phyloP scores from a whole-genome alignment of 2,113 vertebrate species.

The Barnardius zonarius region DNA sequence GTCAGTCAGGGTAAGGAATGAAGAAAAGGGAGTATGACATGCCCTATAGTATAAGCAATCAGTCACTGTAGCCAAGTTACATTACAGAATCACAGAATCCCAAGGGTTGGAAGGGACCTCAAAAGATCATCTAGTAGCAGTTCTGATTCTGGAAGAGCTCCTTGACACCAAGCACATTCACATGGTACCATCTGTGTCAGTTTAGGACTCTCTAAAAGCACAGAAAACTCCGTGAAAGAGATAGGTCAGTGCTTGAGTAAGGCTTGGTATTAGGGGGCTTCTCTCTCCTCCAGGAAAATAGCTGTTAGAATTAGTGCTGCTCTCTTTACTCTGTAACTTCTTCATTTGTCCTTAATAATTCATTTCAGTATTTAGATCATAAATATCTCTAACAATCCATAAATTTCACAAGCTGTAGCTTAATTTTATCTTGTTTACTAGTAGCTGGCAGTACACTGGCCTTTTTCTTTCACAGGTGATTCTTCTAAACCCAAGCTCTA shows the following conservation, averaged over 20 bases:
- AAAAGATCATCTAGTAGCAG: too few relatives aligned
- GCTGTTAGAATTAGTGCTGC: background rate
- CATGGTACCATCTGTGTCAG: background rate
- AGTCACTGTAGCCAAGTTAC: background rate
- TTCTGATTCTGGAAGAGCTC: background rate
- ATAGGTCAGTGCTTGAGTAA: background rate
- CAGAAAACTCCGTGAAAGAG: background rate
- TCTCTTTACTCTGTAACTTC: background rate
- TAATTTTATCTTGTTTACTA: background rate
- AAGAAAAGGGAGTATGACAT: background rate
- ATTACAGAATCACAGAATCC: too few relatives aligned
- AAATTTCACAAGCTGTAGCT: background rate
- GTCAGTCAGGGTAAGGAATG: background rate
- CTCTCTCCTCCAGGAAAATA: background rate
- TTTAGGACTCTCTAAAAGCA: background rate
- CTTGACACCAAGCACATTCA: background rate
- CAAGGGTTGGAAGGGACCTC: too few relatives aligned
- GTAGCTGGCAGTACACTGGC: background rate
- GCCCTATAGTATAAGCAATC: background rate
- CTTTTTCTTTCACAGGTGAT: conserved; percentile 23
- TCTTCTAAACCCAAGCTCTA: conserved; percentile 6
- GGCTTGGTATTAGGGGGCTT: background rate
- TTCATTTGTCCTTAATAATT: background rate
- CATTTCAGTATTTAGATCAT: background rate
- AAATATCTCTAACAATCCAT: background rate